Conservation (phyloP, 2,113 vertebrate genomes). For the Oxyura jamaicensis region DNA sequence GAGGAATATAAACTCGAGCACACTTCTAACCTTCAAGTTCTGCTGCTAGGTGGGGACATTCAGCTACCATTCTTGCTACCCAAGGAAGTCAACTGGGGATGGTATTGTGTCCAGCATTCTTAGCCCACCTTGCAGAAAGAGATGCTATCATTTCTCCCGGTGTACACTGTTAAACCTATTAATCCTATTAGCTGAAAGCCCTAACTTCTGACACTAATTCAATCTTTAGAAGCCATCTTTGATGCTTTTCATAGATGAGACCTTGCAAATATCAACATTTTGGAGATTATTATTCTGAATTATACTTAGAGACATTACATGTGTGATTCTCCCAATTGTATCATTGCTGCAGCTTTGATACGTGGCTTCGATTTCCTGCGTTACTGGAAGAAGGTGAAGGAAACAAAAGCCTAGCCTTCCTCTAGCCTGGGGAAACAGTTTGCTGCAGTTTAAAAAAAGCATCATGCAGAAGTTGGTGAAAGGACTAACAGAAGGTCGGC, state of each 20-base stretch:
- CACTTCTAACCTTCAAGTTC: neutral
- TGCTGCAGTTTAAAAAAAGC: neutral
- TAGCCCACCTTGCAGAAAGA: neutral
- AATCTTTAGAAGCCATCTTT: neutral
- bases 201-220: neutral
- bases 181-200: neutral
- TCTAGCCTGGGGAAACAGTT: neutral
- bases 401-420: neutral
- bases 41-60: neutral
- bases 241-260: neutral
- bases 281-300: neutral
- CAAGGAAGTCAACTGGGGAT: neutral
- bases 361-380: neutral
- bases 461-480: neutral
- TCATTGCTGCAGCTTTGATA: neutral
- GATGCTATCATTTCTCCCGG: neutral
- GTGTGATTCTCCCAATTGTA: neutral
- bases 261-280: neutral
- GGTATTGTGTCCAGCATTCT: neutral
- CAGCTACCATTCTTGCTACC: neutral
- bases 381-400: neutral
- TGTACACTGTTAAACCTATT: neutral
- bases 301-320: neutral
- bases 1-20: neutral
- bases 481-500: neutral